Base-by-base conservation (phyloP, 53 echinoderm and acorn worm species). In the Astropecten irregularis region DNA sequence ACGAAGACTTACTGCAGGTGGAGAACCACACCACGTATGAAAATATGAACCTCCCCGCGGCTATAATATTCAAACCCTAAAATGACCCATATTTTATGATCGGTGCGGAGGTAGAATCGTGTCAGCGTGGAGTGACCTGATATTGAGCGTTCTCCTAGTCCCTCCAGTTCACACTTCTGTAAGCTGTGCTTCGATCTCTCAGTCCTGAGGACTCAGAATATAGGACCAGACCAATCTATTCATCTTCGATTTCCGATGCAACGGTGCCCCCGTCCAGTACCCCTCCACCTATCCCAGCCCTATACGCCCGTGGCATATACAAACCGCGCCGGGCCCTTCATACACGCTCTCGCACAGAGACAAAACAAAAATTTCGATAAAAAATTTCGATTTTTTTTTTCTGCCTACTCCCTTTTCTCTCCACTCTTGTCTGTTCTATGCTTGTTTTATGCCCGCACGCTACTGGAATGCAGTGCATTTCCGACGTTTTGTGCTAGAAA, bases 351-450 rank as follows among this genome's bases (percentile, higher is more conserved):
- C n/a, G n/a, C n/a, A n/a, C n/a, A n/a, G n/a, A n/a, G n/a, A n/a
- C n/a, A n/a, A n/a, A n/a, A n/a, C 65, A 40, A 68, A 68, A 79
- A 79, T 79, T 79, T 79, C 79, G 79, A 79, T 79, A 60, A 79
- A 61, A 61, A 46, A 50, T 62, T 79, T 79, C 79, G 79, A 79
- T 79, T 79, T 79, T 77, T 79, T 39, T 79, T 62, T 9, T 28
- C 58, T n/a, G n/a, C n/a, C n/a, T n/a, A n/a, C 42, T 42, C 42
- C 6, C 11, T 42, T 42, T 42, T 42, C 11, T 42, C 11, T 42
- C 11, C n/a, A n/a, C 42, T 42, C 42, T 42, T 42, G n/a, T 42
- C 42, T 42, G 6, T 42, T 42, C 42, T 42, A 42, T 42, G n/a
- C n/a, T n/a, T 9, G 36, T 76, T 38, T 14, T 57, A 40, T 56